These are phyloP conservation scores for Mus spretus DNA, from an alignment of 2,797 vertebrate species.

Conservation along the genomic window DNA sequence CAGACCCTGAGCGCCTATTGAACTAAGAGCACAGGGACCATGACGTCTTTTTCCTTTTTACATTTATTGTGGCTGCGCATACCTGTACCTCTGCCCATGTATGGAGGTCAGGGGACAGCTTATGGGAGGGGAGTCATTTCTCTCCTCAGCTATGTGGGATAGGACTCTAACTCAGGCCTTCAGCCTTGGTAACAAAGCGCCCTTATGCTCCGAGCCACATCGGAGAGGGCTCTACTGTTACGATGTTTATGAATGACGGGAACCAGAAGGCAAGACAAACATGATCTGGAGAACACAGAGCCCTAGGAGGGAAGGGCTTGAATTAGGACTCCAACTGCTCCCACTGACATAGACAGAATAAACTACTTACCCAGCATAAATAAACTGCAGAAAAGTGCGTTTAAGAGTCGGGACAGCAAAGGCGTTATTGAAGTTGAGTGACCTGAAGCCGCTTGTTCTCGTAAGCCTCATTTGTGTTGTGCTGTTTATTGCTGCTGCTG, in stretches of 20 bases:
- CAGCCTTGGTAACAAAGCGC: not conserved
- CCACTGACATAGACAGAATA: not conserved
- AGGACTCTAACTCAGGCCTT: not conserved
- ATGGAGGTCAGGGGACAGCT: not conserved
- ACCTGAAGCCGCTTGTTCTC: conserved; percentile 34
- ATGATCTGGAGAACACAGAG: not conserved
- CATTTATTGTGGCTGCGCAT: not conserved
- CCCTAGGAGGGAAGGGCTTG: not conserved
- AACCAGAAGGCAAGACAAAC: not conserved
- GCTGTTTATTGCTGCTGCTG: not conserved
- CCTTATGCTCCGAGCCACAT: not conserved
- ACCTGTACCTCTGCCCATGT: not conserved
- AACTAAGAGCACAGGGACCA: not conserved
- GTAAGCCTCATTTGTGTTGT: not conserved
- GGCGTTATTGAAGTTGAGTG: conserved; percentile 27
- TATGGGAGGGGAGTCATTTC: not conserved
- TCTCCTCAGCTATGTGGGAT: not conserved
- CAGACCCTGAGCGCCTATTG: not conserved
- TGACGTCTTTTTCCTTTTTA: too few relatives aligned
- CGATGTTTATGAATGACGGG: not conserved
- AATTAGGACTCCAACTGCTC: conserved; percentile 18
- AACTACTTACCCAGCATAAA: not conserved
- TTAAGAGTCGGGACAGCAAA: conserved; percentile 12
- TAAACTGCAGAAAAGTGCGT: conserved; percentile 14
- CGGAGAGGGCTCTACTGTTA: rapidly evolving